Base-by-base conservation (phyloP, 2,797 vertebrate genomes). In the Babyrousa celebensis region DNA sequence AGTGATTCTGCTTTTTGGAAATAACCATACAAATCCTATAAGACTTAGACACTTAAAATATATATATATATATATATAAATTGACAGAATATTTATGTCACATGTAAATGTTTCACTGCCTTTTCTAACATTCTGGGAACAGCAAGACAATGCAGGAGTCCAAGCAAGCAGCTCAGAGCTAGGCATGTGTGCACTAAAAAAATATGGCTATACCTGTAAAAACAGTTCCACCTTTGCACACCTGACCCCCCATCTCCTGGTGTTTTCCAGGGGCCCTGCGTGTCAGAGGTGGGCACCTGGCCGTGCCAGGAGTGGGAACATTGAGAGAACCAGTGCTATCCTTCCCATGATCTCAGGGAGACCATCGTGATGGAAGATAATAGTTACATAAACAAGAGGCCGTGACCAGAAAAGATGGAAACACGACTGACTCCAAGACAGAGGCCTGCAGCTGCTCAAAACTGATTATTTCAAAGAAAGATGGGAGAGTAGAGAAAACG, bases 1-100 rank as follows among this genome's bases (percentile, higher is more conserved):
- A 80, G 15, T 18, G 62, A 77, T 36, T 87, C n/a, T 94, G 23
- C 48, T 70, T 77, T 85, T 84, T 80, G 67, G 78, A 96, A 93
- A 75, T 54, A 70, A 85, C 29, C 65, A 60, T 3, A 27, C 10
- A 29, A 0, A n/a, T 0, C 15, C 10, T 17, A 65, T 12, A 58
- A 83, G 1, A 65, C 6, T 68, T 3, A 91, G 72, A 83, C 43
- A 70, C 62, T 48, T 83, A 54, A 74, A 63, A 63, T 12, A 72
- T 11, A 20, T 17, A n/a, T 5, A 87, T 16, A 36, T 58, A 63
- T 12, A 72, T 11, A 20, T 17, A n/a, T 5, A 12, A 56, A 48
- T 48, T 1, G 29, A 36, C 78, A 23, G 52, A 86, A 27, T 67
- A 60, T 58, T 74, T 58, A 70, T 3, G 6, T 77, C n/a, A 17